Percentiles rank a stretch among this genome's conserved stretches.
Conservation (phyloP, 2,888 invertebrate species). For the Drosophila macrospina region DNA sequence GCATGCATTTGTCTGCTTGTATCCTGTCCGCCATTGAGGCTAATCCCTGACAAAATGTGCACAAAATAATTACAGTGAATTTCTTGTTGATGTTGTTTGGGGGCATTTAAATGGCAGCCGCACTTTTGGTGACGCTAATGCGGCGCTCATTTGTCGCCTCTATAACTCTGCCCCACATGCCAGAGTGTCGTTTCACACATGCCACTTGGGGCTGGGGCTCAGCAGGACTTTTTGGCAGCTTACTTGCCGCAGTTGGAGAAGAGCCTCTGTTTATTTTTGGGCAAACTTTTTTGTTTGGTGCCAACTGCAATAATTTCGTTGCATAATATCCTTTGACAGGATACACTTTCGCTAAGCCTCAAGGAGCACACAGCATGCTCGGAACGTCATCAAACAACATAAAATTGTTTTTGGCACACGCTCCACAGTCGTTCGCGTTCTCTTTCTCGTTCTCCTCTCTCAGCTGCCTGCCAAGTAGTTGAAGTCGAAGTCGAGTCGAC, state of each 20-base stretch:
- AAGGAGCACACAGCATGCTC: slow-evolving; percentile 59
- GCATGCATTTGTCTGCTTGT: slow-evolving; percentile 19
- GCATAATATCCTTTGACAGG: slow-evolving; percentile 73
- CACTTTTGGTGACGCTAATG: slow-evolving; percentile 65
- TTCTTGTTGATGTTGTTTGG: slow-evolving; percentile 25
- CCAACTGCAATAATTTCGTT: slow-evolving; percentile 68
- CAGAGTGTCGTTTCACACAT: slow-evolving; percentile 42
- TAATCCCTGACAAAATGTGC: slow-evolving; percentile 57
- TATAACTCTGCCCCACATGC: slow-evolving; percentile 15
- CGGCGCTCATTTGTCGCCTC: slow-evolving; percentile 65
- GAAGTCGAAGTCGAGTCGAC: slow-evolving; percentile 41
- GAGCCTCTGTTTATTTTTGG: slow-evolving; percentile 40
- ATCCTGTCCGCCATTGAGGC: slow-evolving; percentile 30
- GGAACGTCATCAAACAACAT: slow-evolving; percentile 68
- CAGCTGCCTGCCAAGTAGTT: slow-evolving; percentile 52
- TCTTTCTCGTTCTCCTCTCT: slow-evolving; percentile 14
- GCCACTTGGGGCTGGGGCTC: slow-evolving; percentile 49
- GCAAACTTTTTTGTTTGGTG: slow-evolving; percentile 63
- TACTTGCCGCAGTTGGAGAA: slow-evolving; percentile 44
- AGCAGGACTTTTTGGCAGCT: slow-evolving; percentile 70
- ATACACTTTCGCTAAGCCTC: slow-evolving; percentile 73
- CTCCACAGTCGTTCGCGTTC: slow-evolving; percentile 28
- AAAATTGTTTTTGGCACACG: slow-evolving; percentile 65
- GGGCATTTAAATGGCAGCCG: slow-evolving; percentile 55
- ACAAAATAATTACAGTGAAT: slow-evolving; percentile 51